phyloP scores from a whole-genome alignment of 1,140 invertebrate species.

The Diorhabda sublineata region DNA sequence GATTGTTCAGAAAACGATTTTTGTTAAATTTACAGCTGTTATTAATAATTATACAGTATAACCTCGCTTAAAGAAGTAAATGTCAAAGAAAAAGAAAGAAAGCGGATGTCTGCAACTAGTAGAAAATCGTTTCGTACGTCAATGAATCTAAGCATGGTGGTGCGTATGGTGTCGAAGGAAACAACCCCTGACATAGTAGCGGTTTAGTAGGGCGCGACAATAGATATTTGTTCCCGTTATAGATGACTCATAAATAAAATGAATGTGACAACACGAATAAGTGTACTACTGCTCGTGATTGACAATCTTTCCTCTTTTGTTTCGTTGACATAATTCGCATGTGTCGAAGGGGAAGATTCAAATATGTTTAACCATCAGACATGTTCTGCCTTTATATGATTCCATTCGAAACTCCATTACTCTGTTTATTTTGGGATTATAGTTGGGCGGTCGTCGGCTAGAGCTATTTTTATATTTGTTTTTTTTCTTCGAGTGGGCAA shows the following conservation, averaged over 20 bases:
- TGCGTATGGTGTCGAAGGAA: background rate
- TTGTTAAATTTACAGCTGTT: too few relatives aligned
- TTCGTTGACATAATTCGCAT: background rate
- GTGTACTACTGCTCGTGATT: background rate
- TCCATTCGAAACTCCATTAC: background rate
- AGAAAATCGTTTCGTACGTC: background rate
- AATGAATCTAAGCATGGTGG: background rate
- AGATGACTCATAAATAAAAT: conserved; percentile 10
- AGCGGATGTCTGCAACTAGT: too few relatives aligned
- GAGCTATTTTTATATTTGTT: too few relatives aligned
- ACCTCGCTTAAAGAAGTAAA: too few relatives aligned
- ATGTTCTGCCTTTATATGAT: background rate
- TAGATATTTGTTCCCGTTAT: conserved; percentile 4
- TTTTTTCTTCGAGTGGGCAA: too few relatives aligned
- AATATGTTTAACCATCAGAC: background rate
- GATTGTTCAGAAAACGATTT: too few relatives aligned
- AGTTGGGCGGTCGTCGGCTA: too few relatives aligned
- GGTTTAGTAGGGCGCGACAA: conserved; percentile 10
- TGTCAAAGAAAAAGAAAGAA: too few relatives aligned
- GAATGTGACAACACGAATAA: conserved; percentile 9
- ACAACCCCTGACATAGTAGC: conserved; percentile 7
- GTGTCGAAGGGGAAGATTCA: background rate
- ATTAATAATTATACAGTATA: too few relatives aligned
- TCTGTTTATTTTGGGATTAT: background rate
- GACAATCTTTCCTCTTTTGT: conserved; percentile 6